Base-by-base conservation (phyloP, 2,797 vertebrate genomes). In the Mormyrus hasselquistii region DNA sequence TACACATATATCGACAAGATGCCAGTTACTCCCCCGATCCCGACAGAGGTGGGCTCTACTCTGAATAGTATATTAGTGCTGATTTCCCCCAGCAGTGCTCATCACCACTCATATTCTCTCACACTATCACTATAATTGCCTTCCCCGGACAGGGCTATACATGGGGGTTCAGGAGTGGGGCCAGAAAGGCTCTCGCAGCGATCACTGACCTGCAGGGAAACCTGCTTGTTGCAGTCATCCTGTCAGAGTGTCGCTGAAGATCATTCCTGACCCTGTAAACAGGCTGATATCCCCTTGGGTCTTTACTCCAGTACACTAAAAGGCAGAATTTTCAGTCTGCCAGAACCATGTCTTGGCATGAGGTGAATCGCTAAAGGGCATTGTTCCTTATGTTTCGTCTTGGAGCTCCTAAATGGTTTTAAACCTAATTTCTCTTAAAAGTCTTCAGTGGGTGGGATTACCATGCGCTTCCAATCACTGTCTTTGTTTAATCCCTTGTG, bases 21-120 rank as follows among this genome's bases (percentile, higher is more conserved):
- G 12, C 4, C 65, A 73, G 65, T 73, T 73, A 34, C 25, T 4
- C 12, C 29, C 29, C 65, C 10, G 10, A 16, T 73, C 65, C 65
- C 29, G 25, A 73, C 65, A 73, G 65, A 38, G 29, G 65, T 38
- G 4, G 29, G 65, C 65, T 38, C 12, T 29, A 73, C 12, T 38
- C 65, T 34, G 12, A 34, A 16, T 73, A 12, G 65, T 73, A 14
- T 73, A 73, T 73, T 38, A 14, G 65, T 73, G 29, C 91, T 92
- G 90, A 92, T 94, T 93, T 93, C 92, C 92, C 89, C 90, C 88
- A 85, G 92, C 93, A 82, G 82, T 91, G 90, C 93, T 94, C 92
- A 93, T 95, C 95, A 94, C 90, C 91, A 92, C 93, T 91, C 91
- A 73, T 38, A 73, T 88, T 91, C 94, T 94, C 93, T 92, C 94